Conservation (phyloP, 2,888 invertebrate genomes). For the Noctuana brunneofusca region DNA sequence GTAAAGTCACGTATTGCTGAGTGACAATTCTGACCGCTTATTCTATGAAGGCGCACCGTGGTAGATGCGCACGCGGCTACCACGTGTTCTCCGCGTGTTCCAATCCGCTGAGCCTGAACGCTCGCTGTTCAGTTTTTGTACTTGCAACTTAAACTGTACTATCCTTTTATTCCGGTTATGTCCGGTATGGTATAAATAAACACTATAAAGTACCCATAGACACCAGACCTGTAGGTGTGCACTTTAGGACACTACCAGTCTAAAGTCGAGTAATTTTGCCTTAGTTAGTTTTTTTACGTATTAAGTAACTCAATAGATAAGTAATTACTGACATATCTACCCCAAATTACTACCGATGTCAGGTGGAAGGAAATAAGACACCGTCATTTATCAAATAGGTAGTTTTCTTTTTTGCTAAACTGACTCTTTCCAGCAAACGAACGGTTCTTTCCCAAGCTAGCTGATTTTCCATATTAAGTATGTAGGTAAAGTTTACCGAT, state of each 20-base stretch:
- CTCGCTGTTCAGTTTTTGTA: slow-evolving; percentile 17
- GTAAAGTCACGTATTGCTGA: not conserved
- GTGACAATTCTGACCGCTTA: slow-evolving; percentile 9
- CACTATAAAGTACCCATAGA: too few relatives aligned
- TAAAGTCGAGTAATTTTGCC: not conserved
- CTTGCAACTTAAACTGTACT: slow-evolving; percentile 17
- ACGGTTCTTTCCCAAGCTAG: too few relatives aligned
- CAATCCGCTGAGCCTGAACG: not conserved
- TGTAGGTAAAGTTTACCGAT: too few relatives aligned
- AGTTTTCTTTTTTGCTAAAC: too few relatives aligned
- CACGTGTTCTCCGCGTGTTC: slow-evolving; percentile 44
- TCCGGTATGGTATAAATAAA: not conserved
- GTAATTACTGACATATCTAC: too few relatives aligned
- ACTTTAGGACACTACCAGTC: not conserved
- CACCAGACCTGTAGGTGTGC: not conserved
- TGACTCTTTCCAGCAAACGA: too few relatives aligned
- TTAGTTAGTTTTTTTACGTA: too few relatives aligned
- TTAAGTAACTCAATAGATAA: too few relatives aligned
- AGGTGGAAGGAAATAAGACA: too few relatives aligned
- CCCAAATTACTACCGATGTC: too few relatives aligned
- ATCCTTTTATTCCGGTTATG: not conserved
- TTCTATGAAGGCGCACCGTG: slow-evolving; percentile 15
- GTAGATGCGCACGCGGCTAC: slow-evolving; percentile 40
- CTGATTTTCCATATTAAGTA: too few relatives aligned
- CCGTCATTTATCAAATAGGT: too few relatives aligned